These are phyloP conservation scores for Agonopterix heracliana DNA, from an alignment of 2,888 invertebrate genomes.

Conservation along the genomic window DNA sequence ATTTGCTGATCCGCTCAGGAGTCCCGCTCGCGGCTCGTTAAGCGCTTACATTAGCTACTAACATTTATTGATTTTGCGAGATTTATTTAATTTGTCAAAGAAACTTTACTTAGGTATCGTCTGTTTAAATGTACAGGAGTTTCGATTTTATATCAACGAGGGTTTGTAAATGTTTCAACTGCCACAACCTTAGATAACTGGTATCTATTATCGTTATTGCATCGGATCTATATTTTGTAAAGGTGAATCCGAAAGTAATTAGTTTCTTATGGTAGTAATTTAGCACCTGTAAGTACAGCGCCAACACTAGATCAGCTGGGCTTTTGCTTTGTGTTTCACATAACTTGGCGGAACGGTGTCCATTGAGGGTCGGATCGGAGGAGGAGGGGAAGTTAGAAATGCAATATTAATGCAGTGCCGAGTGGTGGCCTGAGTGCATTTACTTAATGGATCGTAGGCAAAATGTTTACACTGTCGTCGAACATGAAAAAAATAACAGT, in stretches of 20 bases:
- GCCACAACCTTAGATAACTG: no score
- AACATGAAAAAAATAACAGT: conserved; percentile 50
- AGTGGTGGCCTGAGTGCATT: conserved; percentile 67
- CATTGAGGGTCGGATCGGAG: conserved; percentile 33
- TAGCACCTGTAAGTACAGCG: no score
- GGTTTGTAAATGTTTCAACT: no score
- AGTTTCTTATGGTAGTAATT: no score
- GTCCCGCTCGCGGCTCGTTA: conserved; percentile 73
- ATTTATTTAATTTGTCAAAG: conserved; percentile 57
- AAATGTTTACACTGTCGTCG: conserved; percentile 63
- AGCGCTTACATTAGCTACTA: conserved; percentile 74
- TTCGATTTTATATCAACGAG: no score
- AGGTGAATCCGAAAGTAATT: no score
- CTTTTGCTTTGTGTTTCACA: conserved; percentile 3
- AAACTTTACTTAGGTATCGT: background rate
- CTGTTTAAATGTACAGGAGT: no score
- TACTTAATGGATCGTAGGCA: conserved; percentile 72
- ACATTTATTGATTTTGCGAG: conserved; percentile 71
- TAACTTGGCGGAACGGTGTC: conserved; percentile 36
- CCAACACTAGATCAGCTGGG: no score
- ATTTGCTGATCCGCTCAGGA: conserved; percentile 75
- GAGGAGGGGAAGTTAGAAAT: conserved; percentile 64
- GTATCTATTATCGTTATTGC: no score
- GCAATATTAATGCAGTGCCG: conserved; percentile 79
- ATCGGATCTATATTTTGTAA: no score